Conservation (phyloP, 2,888 invertebrate genomes). For the Biston stratarius region DNA sequence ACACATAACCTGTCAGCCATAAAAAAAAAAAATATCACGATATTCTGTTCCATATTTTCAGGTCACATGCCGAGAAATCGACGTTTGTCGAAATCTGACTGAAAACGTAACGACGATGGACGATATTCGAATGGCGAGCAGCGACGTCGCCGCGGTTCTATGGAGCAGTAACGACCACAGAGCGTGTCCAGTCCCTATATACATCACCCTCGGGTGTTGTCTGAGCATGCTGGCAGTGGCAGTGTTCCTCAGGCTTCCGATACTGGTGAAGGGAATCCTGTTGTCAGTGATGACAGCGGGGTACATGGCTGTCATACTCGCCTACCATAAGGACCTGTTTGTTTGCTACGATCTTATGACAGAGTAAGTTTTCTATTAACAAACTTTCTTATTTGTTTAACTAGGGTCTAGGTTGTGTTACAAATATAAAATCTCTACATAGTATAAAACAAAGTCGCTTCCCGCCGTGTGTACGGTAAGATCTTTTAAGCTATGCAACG, state of each 20-base stretch:
- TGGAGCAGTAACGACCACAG: slow-evolving; percentile 89
- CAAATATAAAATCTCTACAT: too few relatives aligned
- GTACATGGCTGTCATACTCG: slow-evolving; percentile 92
- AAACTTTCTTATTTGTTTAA: not conserved
- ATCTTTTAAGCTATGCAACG: too few relatives aligned
- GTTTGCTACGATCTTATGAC: slow-evolving; percentile 93
- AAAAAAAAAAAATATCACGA: too few relatives aligned
- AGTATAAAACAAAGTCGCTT: too few relatives aligned
- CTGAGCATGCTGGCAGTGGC: slow-evolving; percentile 94
- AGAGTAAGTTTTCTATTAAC: slow-evolving; percentile 84
- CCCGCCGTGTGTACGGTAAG: too few relatives aligned
- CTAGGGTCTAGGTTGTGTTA: too few relatives aligned
- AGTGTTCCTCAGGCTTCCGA: slow-evolving; percentile 93
- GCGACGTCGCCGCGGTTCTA: slow-evolving; percentile 64
- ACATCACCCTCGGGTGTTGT: slow-evolving; percentile 94
- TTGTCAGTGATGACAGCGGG: slow-evolving; percentile 92
- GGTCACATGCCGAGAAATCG: slow-evolving; percentile 79
- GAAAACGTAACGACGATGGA: slow-evolving; percentile 82
- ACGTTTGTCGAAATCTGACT: slow-evolving; percentile 75
- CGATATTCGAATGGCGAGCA: slow-evolving; percentile 74
- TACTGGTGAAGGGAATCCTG: slow-evolving; percentile 92
- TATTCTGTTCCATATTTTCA: slow-evolving; percentile 48
- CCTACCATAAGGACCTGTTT: slow-evolving; percentile 93
- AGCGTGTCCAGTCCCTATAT: slow-evolving; percentile 94
- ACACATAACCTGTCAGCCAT: too few relatives aligned